Evolutionary conservation across 2,113 vertebrate species (phyloP), one percentile per base, ranked within the genome.

Genomic region (Hippopotamus amphibius): DNA sequence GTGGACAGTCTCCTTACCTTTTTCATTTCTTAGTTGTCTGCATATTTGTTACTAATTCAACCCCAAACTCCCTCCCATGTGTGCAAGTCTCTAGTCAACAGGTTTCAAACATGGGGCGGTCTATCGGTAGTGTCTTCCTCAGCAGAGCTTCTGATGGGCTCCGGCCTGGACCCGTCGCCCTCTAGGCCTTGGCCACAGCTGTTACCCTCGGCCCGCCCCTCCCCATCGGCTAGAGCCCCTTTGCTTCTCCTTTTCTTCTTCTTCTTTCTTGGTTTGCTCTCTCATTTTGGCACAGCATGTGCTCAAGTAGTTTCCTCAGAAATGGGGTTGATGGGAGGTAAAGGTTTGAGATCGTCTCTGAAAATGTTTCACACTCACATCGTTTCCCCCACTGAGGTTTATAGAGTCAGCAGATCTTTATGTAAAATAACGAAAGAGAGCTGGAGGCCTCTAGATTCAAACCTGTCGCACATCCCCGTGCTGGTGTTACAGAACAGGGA

Each of bases 1-100:
- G 59, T 95, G 92, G 89, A 72, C 88, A 91, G 81, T 81, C 82
- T 2, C 37, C 61, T 92, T 85, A 10, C 21, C 48, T 91, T 90
- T 83, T 69, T 88, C n/a, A 7, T 88, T 81, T 88, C 57, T 88
- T 85, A 61, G 13, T 41, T 37, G 24, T 93, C 65, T 33, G 15
- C 61, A 13, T 72, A 72, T 83, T 61, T 61, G n/a, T 83, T 90
- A 74, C 26, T 59, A 41, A 82, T 68, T 85, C 69, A 96, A 46
- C n/a, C 48, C 77, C 43, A n/a, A 72, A 59, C 2, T 19, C 30
- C 76, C 43, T 53, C 61, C 37, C 3, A 43, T 30, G 24, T 63
- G 30, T 74, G 7, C 66, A 88, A 10, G 93, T 46, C 69, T 79
- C 12, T 16, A 66, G 22, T 72, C 46, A 68, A 65, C 55, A 63